Percentiles rank a stretch among this genome's conserved stretches.
Evolutionary conservation across 2,797 vertebrate species (phyloP).

Genomic region (Gastrophryne carolinensis): DNA sequence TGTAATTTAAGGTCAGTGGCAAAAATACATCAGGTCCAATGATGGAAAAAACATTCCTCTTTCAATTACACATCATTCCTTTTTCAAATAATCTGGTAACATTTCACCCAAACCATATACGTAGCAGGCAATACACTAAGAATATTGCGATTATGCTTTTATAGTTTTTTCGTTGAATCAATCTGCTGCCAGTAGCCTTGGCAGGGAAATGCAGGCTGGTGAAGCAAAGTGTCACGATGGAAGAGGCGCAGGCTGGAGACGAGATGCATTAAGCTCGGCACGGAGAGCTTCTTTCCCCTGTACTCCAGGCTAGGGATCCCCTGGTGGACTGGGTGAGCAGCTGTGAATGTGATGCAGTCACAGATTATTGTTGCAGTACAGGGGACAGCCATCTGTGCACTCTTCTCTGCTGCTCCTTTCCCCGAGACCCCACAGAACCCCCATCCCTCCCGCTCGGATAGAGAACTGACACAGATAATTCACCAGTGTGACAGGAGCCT

Average conservation of each 20-base stretch:
- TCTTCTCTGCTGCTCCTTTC: conserved; percentile 39
- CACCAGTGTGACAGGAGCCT: conserved; percentile 29
- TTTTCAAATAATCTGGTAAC: too few species aligned
- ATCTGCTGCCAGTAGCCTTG: not conserved
- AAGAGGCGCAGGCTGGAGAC: conserved; percentile 60
- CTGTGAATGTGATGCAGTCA: conserved; percentile 55
- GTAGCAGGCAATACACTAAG: too few species aligned
- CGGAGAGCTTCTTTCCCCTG: conserved; percentile 55
- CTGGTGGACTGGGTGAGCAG: conserved; percentile 59
- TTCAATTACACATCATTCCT: not conserved
- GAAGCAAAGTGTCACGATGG: conserved; percentile 66
- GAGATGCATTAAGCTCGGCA: conserved; percentile 59
- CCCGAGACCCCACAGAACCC: conserved; percentile 33
- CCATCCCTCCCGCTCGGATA: conserved; percentile 33
- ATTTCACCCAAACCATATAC: too few species aligned
- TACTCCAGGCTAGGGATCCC: conserved; percentile 51
- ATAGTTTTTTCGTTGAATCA: not conserved
- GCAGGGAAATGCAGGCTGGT: conserved; percentile 40
- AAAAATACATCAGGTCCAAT: not conserved
- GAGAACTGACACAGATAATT: conserved; percentile 54
- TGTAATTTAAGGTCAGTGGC: too few species aligned
- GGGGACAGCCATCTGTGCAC: conserved; percentile 60
- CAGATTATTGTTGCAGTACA: conserved; percentile 52
- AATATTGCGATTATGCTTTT: too few species aligned
- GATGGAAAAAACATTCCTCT: not conserved